A percentile compares a stretch with the other conserved stretches of the same genome.
These are phyloP conservation scores for Steinernema carpocapsae DNA, from an alignment of 2,888 invertebrate species.

Conservation along the genomic window DNA sequence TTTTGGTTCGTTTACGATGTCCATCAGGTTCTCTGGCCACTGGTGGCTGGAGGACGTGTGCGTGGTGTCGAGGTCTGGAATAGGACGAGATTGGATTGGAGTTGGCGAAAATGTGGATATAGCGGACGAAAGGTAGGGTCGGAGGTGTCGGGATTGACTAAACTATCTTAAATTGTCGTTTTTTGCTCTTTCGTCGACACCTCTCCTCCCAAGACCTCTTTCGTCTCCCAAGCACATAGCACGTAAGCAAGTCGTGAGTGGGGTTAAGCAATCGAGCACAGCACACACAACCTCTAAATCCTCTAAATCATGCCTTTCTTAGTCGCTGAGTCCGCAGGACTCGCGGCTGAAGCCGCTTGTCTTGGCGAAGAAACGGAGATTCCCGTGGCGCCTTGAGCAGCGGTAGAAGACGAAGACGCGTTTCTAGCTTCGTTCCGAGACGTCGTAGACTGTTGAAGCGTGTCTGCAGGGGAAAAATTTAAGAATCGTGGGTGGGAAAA, in stretches of 20 bases:
- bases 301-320: constrained; percentile 22
- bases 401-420: no score
- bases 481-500: constrained; percentile 15
- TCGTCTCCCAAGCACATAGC: no score
- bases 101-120: constrained; percentile 37
- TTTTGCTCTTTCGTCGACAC: no score
- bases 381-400: neutral
- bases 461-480: constrained; percentile 38
- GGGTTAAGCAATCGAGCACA: neutral
- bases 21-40: constrained; percentile 69
- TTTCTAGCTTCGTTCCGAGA: neutral
- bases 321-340: constrained; percentile 3
- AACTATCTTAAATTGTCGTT: no score
- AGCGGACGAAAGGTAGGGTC: neutral
- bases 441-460: constrained; percentile 35
- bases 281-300: constrained; percentile 12
- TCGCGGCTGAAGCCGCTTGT: neutral
- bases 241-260: no score
- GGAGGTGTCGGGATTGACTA: no score
- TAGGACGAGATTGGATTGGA: constrained; percentile 25
- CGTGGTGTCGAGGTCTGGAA: constrained; percentile 16
- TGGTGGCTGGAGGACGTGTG: constrained; percentile 44
- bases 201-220: no score
- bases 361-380: constrained; percentile 8
- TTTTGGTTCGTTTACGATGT: constrained; percentile 69